Evolutionary conservation across 2,797 vertebrate genomes (phyloP).

Genomic region (Sylvilagus floridanus): DNA sequence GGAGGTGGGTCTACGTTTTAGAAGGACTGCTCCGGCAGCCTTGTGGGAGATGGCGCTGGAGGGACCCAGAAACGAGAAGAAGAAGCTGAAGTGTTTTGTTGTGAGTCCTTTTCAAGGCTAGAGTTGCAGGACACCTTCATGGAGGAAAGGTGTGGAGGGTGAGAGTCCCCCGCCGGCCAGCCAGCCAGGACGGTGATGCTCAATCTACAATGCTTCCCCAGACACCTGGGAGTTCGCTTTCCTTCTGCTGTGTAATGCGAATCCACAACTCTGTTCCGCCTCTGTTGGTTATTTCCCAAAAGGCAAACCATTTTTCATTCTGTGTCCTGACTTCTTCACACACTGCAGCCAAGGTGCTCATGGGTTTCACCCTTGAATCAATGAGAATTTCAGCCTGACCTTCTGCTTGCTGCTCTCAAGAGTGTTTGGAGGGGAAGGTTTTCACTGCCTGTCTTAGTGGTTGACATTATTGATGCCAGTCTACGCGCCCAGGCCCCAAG

Average conservation of each 20-base stretch:
- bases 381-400: slow-evolving; percentile 70
- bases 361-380: slow-evolving; percentile 63
- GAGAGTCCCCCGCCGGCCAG: not conserved
- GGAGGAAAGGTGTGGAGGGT: not conserved
- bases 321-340: slow-evolving; percentile 52
- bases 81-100: not conserved
- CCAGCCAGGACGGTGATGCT: not conserved
- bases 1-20: not conserved
- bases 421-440: slow-evolving; percentile 61
- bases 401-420: slow-evolving; percentile 60
- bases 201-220: not conserved
- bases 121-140: not conserved
- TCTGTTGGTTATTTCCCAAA: not conserved
- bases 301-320: slow-evolving; percentile 34
- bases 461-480: not conserved
- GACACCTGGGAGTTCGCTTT: not conserved
- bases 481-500: slow-evolving; percentile 38
- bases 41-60: not conserved
- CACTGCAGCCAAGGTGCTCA: slow-evolving; percentile 45
- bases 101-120: not conserved
- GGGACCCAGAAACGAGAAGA: not conserved
- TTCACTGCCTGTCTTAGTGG: slow-evolving; percentile 21
- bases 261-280: not conserved
- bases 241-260: not conserved
- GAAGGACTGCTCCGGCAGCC: not conserved